Evolutionary conservation across 2,113 vertebrate genomes (phyloP).

Genomic region (Cervus canadensis): DNA sequence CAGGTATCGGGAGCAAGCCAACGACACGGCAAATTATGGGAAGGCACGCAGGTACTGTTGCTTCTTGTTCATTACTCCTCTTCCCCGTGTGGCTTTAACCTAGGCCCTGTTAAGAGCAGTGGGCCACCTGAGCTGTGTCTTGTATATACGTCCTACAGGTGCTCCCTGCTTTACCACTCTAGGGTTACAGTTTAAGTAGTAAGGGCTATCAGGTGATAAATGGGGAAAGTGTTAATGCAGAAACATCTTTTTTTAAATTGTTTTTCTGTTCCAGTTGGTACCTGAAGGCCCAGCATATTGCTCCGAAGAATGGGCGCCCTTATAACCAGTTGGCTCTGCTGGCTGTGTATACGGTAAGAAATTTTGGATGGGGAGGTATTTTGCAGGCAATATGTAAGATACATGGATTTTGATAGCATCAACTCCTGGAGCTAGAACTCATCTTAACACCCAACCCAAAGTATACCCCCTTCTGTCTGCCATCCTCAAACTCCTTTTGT

Average conservation of each 20-base stretch:
- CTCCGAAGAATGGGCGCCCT: conserved; percentile 96
- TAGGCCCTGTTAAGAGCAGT: not conserved
- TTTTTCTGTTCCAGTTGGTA: conserved; percentile 89
- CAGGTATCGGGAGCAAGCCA: conserved; percentile 96
- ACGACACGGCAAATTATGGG: conserved; percentile 95
- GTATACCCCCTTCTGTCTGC: not conserved
- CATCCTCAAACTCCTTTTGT: not conserved
- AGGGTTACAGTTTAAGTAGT: not conserved
- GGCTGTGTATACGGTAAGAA: conserved; percentile 96
- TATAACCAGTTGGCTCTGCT: conserved; percentile 97
- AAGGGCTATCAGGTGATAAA: not conserved
- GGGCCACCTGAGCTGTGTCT: not conserved
- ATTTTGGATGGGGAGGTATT: not conserved
- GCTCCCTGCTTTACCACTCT: not conserved
- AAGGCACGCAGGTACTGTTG: conserved; percentile 94
- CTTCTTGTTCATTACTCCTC: not conserved
- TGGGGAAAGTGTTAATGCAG: not conserved
- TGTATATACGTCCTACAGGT: not conserved
- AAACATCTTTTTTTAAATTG: not conserved
- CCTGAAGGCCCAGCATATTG: conserved; percentile 98
- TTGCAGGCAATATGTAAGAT: conserved; percentile 2
- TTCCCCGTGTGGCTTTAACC: not conserved
- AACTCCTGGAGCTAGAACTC: not conserved
- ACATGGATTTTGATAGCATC: not conserved
- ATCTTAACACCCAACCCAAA: not conserved